These are phyloP conservation scores for Microctenopoma stevenorrisi DNA, from an alignment of 2,797 vertebrate species.

Conservation along the genomic window DNA sequence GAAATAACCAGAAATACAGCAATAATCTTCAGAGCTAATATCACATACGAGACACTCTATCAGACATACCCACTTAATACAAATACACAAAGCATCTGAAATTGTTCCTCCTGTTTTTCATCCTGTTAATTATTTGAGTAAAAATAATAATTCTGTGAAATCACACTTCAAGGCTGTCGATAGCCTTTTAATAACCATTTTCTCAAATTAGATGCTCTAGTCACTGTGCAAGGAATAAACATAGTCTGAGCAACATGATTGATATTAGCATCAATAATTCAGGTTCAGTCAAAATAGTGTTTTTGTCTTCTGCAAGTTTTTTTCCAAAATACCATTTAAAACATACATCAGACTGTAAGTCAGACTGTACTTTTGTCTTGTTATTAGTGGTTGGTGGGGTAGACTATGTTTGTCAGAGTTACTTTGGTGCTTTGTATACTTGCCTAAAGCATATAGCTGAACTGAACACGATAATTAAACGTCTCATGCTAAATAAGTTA, in stretches of 20 bases:
- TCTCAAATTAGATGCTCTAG: background rate
- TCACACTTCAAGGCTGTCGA: background rate
- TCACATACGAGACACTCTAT: background rate
- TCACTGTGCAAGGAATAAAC: background rate
- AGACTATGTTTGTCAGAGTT: background rate
- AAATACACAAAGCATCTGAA: background rate
- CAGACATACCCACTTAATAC: constrained; percentile 1
- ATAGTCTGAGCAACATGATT: constrained; percentile 14
- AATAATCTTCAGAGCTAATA: background rate
- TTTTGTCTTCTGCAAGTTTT: constrained; percentile 3
- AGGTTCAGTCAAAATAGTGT: constrained; percentile 28
- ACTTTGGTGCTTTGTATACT: background rate
- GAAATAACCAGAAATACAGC: constrained; percentile 8
- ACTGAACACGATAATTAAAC: constrained; percentile 1
- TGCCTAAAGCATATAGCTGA: background rate
- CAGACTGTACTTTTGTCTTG: background rate
- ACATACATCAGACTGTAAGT: background rate
- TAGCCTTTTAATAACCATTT: background rate
- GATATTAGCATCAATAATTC: constrained; percentile 28
- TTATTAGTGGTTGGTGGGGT: background rate
- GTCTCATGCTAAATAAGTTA: background rate
- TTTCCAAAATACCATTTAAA: background rate
- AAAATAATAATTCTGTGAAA: background rate
- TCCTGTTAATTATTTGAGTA: constrained; percentile 12
- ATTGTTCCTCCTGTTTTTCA: constrained; percentile 18